A percentile compares a stretch with the other conserved stretches of the same genome.
Conservation (phyloP, 2,797 vertebrate genomes). For the Sphenopsis melanotis region DNA sequence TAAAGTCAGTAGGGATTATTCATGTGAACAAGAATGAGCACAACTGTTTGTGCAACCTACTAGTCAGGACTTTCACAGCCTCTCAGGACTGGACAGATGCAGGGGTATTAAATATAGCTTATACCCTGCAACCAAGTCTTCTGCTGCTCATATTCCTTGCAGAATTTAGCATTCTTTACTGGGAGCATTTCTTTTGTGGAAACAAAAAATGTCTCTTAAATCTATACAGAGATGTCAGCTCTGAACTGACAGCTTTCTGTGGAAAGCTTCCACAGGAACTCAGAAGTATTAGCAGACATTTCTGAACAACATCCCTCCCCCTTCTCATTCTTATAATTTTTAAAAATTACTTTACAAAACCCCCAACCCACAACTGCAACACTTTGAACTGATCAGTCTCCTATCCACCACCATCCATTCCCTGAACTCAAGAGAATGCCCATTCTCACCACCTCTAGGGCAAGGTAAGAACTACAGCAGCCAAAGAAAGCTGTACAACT, state of each 20-base stretch:
- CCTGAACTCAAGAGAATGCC: background rate
- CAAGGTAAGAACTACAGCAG: background rate
- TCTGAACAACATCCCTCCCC: background rate
- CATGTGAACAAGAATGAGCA: background rate
- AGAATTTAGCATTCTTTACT: background rate
- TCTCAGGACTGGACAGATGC: background rate
- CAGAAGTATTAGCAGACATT: background rate
- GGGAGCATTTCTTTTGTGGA: background rate
- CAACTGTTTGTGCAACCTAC: background rate
- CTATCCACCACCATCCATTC: fast-evolving
- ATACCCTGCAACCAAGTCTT: background rate
- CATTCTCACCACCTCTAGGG: background rate
- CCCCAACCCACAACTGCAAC: background rate
- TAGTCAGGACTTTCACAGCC: background rate
- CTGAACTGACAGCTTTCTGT: background rate
- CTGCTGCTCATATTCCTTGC: background rate
- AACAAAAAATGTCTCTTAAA: background rate
- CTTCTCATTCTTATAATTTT: background rate
- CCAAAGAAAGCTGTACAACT: background rate
- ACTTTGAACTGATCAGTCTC: background rate
- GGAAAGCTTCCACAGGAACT: background rate
- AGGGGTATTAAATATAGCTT: background rate
- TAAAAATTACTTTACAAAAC: background rate
- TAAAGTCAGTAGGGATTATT: background rate
- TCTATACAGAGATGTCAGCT: background rate